A percentile compares a stretch with the other conserved stretches of the same genome.
phyloP scores from a whole-genome alignment of 1,140 invertebrate genomes.

The Babylonia areolata region DNA sequence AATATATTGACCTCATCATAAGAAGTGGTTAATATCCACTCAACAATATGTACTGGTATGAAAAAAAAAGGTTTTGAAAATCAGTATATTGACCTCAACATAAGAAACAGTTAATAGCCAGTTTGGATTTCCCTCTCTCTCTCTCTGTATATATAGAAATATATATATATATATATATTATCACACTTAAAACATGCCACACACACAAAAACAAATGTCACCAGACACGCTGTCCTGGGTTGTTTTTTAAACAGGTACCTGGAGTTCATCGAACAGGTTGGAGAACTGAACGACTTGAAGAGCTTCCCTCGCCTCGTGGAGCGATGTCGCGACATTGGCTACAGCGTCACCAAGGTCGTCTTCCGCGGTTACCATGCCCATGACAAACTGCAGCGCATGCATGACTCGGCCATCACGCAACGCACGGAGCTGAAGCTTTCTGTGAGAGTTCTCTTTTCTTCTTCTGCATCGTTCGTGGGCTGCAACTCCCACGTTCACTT shows the following conservation, averaged over 20 bases:
- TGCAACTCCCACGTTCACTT: not conserved
- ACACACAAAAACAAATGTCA: not conserved
- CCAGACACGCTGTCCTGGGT: too few relatives aligned
- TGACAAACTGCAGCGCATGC: slow-evolving; percentile 69
- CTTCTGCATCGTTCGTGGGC: not conserved
- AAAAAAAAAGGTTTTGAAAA: too few relatives aligned
- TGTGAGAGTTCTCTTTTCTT: slow-evolving; percentile 46
- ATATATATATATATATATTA: too few relatives aligned
- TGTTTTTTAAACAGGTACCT: slow-evolving; percentile 62
- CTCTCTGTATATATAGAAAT: too few relatives aligned
- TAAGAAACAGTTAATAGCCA: too few relatives aligned
- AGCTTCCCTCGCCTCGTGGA: slow-evolving; percentile 68
- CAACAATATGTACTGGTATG: too few relatives aligned
- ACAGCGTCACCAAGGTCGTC: slow-evolving; percentile 72
- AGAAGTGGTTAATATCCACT: too few relatives aligned
- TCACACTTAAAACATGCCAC: too few relatives aligned
- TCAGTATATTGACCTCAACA: too few relatives aligned
- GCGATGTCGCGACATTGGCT: slow-evolving; percentile 69
- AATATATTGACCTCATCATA: too few relatives aligned
- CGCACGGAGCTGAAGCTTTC: slow-evolving; percentile 70
- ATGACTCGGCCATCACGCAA: slow-evolving; percentile 69
- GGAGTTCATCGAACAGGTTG: slow-evolving; percentile 73
- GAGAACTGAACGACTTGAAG: slow-evolving; percentile 67
- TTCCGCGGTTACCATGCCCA: slow-evolving; percentile 73
- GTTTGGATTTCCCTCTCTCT: too few relatives aligned